Conservation (phyloP, 2,888 invertebrate genomes). For the Disparrhopalites patrizii region DNA sequence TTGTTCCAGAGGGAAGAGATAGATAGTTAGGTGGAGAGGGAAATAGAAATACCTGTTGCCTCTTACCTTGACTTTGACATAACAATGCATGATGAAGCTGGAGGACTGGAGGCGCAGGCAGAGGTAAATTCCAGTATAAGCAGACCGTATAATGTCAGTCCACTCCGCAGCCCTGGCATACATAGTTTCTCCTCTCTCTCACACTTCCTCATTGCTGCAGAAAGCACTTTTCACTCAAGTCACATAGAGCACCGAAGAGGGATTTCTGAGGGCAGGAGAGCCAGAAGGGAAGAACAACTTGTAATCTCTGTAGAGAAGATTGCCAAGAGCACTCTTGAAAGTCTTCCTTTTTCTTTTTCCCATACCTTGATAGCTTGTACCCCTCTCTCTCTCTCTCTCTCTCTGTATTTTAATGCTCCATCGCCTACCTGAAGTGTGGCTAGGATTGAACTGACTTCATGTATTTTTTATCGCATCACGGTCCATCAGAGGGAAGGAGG, state of each 20-base stretch:
- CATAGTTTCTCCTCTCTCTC: constrained; percentile 2
- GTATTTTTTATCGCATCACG: neutral
- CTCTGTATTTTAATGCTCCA: too few relatives aligned
- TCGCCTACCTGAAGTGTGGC: too few relatives aligned
- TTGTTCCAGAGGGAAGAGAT: neutral
- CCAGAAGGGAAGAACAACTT: neutral
- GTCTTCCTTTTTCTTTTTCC: constrained; percentile 1
- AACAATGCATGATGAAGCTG: constrained; percentile 25
- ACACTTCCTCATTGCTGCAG: neutral
- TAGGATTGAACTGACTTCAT: neutral
- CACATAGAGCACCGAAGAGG: constrained; percentile 20
- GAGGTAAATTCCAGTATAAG: constrained; percentile 1
- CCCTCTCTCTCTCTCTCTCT: too few relatives aligned
- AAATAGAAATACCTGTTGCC: constrained; percentile 7
- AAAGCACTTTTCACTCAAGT: too few relatives aligned
- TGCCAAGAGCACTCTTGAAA: constrained; percentile 9
- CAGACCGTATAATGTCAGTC: constrained; percentile 11
- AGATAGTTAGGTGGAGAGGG: neutral
- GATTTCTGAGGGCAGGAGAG: neutral
- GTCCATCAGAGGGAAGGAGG: too few relatives aligned
- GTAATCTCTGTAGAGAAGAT: neutral
- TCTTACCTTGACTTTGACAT: constrained; percentile 37
- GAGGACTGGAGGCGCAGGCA: neutral
- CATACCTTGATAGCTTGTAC: too few relatives aligned
- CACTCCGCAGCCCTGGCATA: neutral